phyloP scores from a whole-genome alignment of 2,888 invertebrate genomes.

The Synanthedon formicaeformis region DNA sequence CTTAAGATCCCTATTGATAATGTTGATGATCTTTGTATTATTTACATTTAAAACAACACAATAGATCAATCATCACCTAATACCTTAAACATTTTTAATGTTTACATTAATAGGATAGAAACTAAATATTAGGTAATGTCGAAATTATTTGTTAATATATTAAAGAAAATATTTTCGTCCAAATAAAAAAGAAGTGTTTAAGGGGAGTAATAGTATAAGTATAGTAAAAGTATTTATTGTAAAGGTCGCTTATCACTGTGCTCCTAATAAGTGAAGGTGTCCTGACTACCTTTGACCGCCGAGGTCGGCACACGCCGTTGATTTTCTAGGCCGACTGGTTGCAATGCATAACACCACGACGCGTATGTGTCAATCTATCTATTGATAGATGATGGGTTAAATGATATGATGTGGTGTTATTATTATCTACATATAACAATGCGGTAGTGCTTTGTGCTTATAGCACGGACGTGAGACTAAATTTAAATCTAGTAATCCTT shows the following conservation, averaged over 20 bases:
- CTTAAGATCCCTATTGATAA: too few relatives aligned
- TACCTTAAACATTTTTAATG: too few relatives aligned
- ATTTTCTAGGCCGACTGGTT: conserved; percentile 49
- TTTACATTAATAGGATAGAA: too few relatives aligned
- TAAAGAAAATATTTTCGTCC: background rate
- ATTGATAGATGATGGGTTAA: too few relatives aligned
- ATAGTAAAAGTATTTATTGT: too few relatives aligned
- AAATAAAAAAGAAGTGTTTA: background rate
- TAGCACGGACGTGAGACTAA: too few relatives aligned
- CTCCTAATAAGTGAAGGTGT: conserved; percentile 48
- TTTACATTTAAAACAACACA: too few relatives aligned
- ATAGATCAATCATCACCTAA: too few relatives aligned
- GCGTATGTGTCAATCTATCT: conserved; percentile 3
- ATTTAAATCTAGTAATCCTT: too few relatives aligned
- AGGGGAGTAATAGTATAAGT: background rate
- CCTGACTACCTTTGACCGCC: conserved; percentile 48
- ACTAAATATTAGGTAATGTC: too few relatives aligned
- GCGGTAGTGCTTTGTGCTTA: background rate
- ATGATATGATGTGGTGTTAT: background rate
- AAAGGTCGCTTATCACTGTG: conserved; percentile 13
- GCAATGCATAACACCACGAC: background rate
- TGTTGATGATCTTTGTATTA: too few relatives aligned
- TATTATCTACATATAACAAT: conserved; percentile 3
- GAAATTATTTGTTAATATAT: too few relatives aligned
- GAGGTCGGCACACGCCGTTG: conserved; percentile 35